Conservation (phyloP, 2,797 vertebrate species). For the Mus spretus region DNA sequence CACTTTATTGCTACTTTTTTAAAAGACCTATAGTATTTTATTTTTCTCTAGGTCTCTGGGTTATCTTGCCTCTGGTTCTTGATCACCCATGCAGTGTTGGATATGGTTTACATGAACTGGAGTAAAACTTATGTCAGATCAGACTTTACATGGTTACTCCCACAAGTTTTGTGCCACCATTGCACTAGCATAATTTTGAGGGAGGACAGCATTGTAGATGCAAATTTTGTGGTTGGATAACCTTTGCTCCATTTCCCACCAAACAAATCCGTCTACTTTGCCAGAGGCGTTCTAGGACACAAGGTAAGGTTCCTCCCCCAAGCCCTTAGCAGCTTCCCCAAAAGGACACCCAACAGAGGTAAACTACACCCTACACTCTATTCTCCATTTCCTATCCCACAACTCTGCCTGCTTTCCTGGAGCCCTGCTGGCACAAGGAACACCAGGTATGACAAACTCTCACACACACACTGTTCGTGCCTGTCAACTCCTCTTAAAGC, state of each 20-base stretch:
- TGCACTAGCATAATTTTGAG: too few relatives aligned
- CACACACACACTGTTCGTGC: too few relatives aligned
- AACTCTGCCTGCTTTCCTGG: neutral
- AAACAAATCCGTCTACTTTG: neutral
- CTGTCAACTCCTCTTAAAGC: neutral
- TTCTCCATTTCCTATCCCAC: neutral
- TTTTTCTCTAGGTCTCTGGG: neutral
- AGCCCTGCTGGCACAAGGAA: neutral
- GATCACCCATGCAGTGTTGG: neutral
- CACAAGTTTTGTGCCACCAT: neutral
- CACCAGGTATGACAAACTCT: too few relatives aligned
- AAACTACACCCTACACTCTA: neutral
- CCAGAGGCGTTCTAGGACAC: neutral
- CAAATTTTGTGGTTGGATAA: neutral
- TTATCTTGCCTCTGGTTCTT: neutral
- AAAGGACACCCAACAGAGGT: neutral
- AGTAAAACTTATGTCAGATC: neutral
- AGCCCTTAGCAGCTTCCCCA: too few relatives aligned
- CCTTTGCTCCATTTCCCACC: neutral
- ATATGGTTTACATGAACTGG: neutral
- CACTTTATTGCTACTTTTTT: neutral
- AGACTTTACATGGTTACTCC: neutral
- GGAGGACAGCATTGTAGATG: neutral
- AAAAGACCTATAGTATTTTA: too few relatives aligned
- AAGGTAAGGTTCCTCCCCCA: neutral